Percentiles rank a stretch among this genome's conserved stretches.
Evolutionary conservation across 2,888 invertebrate species (phyloP).

Genomic region (Drosophila ochracea): DNA sequence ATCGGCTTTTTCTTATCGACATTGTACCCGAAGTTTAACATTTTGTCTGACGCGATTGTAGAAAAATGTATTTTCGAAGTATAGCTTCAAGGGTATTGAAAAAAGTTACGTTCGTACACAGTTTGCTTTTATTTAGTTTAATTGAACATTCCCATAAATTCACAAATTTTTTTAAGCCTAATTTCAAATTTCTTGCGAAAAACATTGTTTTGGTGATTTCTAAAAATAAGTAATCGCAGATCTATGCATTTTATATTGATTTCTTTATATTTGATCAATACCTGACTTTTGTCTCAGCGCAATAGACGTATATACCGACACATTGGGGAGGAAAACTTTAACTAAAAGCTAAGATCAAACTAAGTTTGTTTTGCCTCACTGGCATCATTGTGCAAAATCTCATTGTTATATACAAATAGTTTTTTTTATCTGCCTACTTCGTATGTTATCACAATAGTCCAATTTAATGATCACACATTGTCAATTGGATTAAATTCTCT

Average conservation of each 20-base stretch:
- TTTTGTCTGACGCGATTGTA: background rate
- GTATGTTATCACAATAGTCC: slow-evolving; percentile 25
- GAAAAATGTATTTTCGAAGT: background rate
- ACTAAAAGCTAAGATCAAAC: slow-evolving; percentile 21
- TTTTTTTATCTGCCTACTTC: slow-evolving; percentile 3
- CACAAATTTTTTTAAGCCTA: background rate
- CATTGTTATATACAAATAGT: slow-evolving; percentile 3
- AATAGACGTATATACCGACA: slow-evolving; percentile 24
- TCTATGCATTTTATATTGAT: background rate
- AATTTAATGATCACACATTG: slow-evolving; percentile 27
- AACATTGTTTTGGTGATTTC: background rate
- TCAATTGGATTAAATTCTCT: slow-evolving; percentile 45
- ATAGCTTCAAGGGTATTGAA: background rate
- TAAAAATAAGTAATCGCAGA: background rate
- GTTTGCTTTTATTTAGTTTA: background rate
- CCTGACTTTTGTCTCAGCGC: background rate
- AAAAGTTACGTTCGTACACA: background rate
- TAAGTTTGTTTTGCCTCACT: slow-evolving; percentile 2
- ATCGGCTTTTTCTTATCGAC: background rate
- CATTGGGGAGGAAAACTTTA: slow-evolving; percentile 20
- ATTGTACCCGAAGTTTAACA: background rate
- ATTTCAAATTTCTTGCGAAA: background rate
- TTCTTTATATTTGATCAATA: background rate
- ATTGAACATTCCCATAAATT: background rate
- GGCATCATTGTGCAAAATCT: background rate